Evolutionary conservation across 2,888 invertebrate species (phyloP).

Genomic region (Aphrophora alni): DNA sequence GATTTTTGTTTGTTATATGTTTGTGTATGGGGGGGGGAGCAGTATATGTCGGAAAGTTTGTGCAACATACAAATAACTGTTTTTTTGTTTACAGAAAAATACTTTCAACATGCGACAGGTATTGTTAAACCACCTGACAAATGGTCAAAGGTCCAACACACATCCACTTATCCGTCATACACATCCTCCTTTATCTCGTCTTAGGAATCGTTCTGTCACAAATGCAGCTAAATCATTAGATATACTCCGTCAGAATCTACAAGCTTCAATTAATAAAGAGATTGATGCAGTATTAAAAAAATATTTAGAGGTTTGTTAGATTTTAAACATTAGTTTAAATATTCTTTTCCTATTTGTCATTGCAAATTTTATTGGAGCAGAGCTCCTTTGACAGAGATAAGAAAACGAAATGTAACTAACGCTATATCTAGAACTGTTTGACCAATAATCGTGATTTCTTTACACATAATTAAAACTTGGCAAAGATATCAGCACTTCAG

Average conservation of each 20-base stretch:
- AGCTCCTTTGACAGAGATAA: too few species aligned
- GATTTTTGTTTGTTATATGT: too few species aligned
- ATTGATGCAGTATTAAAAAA: conserved; percentile 78
- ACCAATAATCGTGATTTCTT: too few species aligned
- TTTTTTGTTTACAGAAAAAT: conserved; percentile 58
- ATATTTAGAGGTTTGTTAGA: conserved; percentile 70
- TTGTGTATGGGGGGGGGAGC: too few species aligned
- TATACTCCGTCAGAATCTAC: conserved; percentile 75
- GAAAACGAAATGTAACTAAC: too few species aligned
- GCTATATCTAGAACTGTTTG: too few species aligned
- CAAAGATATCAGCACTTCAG: too few species aligned
- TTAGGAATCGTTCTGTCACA: conserved; percentile 61
- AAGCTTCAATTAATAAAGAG: conserved; percentile 78
- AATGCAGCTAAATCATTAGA: conserved; percentile 77
- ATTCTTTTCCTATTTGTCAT: too few species aligned
- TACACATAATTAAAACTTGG: too few species aligned
- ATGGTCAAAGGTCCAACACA: conserved; percentile 55
- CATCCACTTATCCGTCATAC: conserved; percentile 53
- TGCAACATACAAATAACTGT: too few species aligned
- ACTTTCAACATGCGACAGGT: conserved; percentile 73
- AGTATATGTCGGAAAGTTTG: too few species aligned
- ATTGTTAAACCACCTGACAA: conserved; percentile 73
- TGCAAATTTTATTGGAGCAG: too few species aligned
- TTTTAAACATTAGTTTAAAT: neutral
- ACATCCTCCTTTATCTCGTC: conserved; percentile 55